These are phyloP conservation scores for Apocrypta bakeri DNA, from an alignment of 1,140 invertebrate genomes.

Conservation along the genomic window DNA sequence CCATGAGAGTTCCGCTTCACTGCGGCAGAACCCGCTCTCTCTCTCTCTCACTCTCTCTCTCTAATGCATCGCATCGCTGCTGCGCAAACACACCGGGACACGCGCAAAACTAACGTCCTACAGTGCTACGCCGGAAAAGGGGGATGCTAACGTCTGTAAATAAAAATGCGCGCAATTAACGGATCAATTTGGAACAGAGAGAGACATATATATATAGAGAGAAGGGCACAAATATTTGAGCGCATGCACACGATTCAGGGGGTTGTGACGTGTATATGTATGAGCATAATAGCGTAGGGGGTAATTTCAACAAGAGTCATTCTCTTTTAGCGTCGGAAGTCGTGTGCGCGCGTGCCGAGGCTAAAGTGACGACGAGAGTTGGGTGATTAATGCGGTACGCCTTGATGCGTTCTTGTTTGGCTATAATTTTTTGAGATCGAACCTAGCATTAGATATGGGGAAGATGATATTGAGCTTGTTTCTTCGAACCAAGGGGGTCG, in stretches of 20 bases:
- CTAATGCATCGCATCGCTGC: background rate
- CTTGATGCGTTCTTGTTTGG: background rate
- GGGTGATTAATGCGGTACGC: background rate
- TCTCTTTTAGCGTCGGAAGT: background rate
- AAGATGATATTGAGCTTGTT: background rate
- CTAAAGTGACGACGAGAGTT: background rate
- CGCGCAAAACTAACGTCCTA: background rate
- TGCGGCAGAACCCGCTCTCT: background rate
- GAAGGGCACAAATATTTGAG: slow-evolving; percentile 33
- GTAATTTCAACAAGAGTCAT: background rate
- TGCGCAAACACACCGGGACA: background rate
- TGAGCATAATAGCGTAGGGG: background rate
- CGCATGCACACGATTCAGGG: background rate
- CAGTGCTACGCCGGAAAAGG: background rate
- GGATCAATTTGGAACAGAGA: slow-evolving; percentile 2
- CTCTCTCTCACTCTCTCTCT: background rate
- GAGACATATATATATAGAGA: too few species aligned
- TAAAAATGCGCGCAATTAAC: slow-evolving; percentile 24
- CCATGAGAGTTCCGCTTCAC: background rate
- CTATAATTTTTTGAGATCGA: background rate
- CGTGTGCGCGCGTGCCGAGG: too few species aligned
- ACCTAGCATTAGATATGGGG: background rate
- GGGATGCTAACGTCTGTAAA: background rate
- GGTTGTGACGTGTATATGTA: background rate
- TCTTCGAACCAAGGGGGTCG: background rate